Percentiles rank a stretch among this genome's conserved stretches.
These are phyloP conservation scores for Platycercus adscitus DNA, from an alignment of 2,113 vertebrate species.

Conservation along the genomic window DNA sequence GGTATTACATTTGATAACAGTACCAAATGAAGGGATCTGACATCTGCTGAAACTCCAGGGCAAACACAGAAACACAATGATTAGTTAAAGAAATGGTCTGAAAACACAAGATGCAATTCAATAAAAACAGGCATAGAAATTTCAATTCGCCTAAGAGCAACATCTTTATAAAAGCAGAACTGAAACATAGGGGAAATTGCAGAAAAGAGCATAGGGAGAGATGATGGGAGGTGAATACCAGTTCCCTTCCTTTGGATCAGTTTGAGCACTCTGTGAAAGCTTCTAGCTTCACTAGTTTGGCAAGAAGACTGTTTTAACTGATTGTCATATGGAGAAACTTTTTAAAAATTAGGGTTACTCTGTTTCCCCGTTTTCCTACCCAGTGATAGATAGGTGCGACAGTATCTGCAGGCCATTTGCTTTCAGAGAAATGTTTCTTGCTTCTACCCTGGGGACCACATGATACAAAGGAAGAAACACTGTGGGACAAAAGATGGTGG, in stretches of 20 bases:
- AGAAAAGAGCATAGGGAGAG: background rate
- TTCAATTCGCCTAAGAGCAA: background rate
- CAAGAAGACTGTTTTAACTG: background rate
- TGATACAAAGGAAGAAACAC: background rate
- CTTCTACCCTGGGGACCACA: background rate
- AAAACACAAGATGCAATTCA: background rate
- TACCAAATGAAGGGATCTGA: background rate
- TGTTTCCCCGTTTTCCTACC: background rate
- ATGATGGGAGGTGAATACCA: background rate
- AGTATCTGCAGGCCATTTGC: background rate
- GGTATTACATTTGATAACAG: background rate
- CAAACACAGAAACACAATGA: background rate
- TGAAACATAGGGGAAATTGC: background rate
- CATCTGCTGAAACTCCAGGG: background rate
- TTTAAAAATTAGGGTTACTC: background rate
- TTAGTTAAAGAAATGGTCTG: background rate
- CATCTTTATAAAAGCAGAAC: background rate
- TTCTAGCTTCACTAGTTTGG: background rate
- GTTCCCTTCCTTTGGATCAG: background rate
- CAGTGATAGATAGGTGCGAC: rapidly evolving
- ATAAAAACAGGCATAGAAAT: background rate
- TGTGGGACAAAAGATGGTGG: background rate
- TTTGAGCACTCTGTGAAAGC: background rate
- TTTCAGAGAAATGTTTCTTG: background rate
- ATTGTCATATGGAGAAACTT: background rate